Percentiles rank a stretch among this genome's conserved stretches.
phyloP scores from a whole-genome alignment of 1,140 invertebrate genomes.

The Drosophila aff. region DNA sequence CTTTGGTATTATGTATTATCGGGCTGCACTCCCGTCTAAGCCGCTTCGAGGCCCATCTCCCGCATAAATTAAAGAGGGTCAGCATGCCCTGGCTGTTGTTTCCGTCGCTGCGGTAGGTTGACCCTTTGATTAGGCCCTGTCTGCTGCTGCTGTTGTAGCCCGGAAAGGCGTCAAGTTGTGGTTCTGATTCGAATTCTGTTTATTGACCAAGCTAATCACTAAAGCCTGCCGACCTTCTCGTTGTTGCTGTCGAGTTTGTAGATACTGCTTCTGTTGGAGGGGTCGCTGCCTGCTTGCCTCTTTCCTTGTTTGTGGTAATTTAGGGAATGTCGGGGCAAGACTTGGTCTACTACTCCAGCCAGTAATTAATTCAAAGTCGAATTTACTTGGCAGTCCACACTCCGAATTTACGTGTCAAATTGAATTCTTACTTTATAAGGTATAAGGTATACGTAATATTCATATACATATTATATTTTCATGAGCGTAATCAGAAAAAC shows the following conservation, averaged over 20 bases:
- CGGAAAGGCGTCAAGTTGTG: slow-evolving; percentile 57
- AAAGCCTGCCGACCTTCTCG: slow-evolving; percentile 7
- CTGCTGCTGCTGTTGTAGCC: slow-evolving; percentile 10
- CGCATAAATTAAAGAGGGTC: slow-evolving; percentile 75
- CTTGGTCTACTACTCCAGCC: not conserved
- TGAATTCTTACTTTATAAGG: no score
- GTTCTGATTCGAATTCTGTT: slow-evolving; percentile 54
- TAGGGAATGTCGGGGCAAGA: slow-evolving; percentile 8
- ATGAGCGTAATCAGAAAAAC: no score
- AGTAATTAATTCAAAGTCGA: not conserved
- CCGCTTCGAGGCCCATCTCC: slow-evolving; percentile 25
- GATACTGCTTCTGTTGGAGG: not conserved
- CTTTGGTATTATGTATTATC: slow-evolving; percentile 78
- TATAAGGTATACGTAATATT: no score
- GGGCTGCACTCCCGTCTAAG: slow-evolving; percentile 47
- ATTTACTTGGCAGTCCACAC: not conserved
- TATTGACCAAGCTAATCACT: slow-evolving; percentile 66
- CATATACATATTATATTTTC: not conserved
- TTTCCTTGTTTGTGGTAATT: slow-evolving; percentile 25
- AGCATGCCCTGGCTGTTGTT: slow-evolving; percentile 23
- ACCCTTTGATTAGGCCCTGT: slow-evolving; percentile 15
- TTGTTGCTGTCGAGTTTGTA: slow-evolving; percentile 4
- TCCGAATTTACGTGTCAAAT: not conserved
- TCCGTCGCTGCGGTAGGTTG: slow-evolving; percentile 37
- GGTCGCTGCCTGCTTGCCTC: not conserved